phyloP scores from a whole-genome alignment of 2,113 vertebrate species.

The Stomatorhinus ivindoensis region DNA sequence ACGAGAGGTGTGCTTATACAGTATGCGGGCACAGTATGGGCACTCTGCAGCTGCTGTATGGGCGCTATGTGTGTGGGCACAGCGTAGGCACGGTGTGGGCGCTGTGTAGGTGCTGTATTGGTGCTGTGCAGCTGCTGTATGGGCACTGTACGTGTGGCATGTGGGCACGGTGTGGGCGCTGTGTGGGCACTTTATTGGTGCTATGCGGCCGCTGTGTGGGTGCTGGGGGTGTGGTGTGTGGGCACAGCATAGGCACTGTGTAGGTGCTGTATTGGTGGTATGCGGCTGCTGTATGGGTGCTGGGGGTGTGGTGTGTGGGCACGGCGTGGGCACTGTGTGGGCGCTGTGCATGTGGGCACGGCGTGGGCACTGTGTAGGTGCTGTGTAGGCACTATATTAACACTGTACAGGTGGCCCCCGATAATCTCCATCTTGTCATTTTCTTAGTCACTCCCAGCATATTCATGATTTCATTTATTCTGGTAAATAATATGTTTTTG shows the following conservation, averaged over 20 bases:
- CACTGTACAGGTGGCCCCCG: not conserved
- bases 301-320: too few relatives aligned
- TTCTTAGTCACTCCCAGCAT: not conserved
- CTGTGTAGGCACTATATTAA: not conserved
- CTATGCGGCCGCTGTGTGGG: not conserved
- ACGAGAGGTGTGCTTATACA: not conserved
- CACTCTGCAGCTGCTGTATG: not conserved
- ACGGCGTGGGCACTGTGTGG: too few relatives aligned
- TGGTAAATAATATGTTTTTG: not conserved
- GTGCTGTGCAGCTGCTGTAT: not conserved
- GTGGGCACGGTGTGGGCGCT: not conserved
- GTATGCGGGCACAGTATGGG: not conserved
- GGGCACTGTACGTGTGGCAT: not conserved
- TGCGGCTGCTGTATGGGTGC: too few relatives aligned
- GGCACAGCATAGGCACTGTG: too few relatives aligned
- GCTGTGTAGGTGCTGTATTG: not conserved
- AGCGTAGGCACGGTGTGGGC: not conserved
- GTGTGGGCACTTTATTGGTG: not conserved
- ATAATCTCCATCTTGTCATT: not conserved
- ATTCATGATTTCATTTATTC: not conserved
- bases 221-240: not conserved
- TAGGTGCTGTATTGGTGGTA: too few relatives aligned
- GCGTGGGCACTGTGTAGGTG: too few relatives aligned
- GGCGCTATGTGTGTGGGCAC: not conserved
- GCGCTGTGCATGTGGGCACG: too few relatives aligned